These are phyloP conservation scores for Lophius americanus DNA, from an alignment of 2,797 vertebrate genomes.

Conservation along the genomic window DNA sequence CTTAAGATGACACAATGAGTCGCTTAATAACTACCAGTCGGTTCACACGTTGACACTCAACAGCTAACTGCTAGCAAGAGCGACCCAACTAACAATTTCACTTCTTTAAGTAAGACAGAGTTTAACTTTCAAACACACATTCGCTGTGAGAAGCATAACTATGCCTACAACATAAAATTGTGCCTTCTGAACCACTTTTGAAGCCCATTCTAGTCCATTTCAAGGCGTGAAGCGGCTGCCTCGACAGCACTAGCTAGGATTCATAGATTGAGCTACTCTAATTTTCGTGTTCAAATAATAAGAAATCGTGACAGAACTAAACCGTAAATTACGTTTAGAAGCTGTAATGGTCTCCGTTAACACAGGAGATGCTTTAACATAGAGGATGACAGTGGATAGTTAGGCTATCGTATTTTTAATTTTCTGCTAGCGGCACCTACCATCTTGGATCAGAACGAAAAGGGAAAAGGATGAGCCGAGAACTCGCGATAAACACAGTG, in stretches of 20 bases:
- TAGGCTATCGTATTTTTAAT: slow-evolving; percentile 8
- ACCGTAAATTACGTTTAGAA: neutral
- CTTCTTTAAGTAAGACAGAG: fast-evolving
- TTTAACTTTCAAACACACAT: fast-evolving
- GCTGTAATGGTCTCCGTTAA: fast-evolving
- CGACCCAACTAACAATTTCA: too few species aligned
- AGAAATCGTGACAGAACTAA: slow-evolving; percentile 30
- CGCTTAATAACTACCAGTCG: slow-evolving; percentile 3
- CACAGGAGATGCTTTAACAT: neutral
- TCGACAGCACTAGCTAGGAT: slow-evolving; percentile 1
- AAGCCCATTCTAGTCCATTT: neutral
- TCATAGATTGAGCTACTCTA: slow-evolving; percentile 21
- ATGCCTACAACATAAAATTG: neutral
- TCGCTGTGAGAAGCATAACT: fast-evolving
- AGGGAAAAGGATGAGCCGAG: slow-evolving; percentile 81
- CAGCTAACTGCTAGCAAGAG: slow-evolving; percentile 9
- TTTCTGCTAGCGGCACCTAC: slow-evolving; percentile 74
- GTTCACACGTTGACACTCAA: slow-evolving; percentile 61
- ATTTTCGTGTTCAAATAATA: neutral
- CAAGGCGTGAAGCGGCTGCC: neutral
- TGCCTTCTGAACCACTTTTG: fast-evolving
- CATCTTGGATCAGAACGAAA: slow-evolving; percentile 85
- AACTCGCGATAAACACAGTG: slow-evolving; percentile 81
- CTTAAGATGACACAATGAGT: neutral
- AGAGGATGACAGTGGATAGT: slow-evolving; percentile 75